A percentile compares a stretch with the other conserved stretches of the same genome.
These are phyloP conservation scores for Brachionus calyciflorus DNA, from an alignment of 1,140 invertebrate genomes.

Conservation along the genomic window DNA sequence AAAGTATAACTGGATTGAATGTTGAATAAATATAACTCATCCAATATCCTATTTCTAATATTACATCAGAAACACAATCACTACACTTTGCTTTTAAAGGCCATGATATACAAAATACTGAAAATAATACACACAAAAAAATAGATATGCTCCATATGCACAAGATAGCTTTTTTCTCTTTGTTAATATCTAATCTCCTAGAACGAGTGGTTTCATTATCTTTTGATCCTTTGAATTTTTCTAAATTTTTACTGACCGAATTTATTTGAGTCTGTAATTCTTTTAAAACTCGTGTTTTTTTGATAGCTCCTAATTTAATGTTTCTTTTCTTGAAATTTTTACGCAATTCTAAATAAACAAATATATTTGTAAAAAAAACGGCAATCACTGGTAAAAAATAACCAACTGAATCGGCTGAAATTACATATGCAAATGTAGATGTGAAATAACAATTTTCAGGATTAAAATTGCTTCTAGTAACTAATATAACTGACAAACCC, in stretches of 20 bases:
- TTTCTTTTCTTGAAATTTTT: background rate
- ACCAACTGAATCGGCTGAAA: background rate
- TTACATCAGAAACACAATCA: constrained; percentile 24
- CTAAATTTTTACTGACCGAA: no score
- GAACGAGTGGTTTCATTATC: background rate
- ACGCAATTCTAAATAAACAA: background rate
- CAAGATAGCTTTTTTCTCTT: constrained; percentile 29
- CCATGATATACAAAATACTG: constrained; percentile 29
- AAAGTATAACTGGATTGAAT: constrained; percentile 1
- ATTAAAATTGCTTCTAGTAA: constrained; percentile 4
- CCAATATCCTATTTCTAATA: constrained; percentile 31
- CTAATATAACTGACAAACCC: background rate
- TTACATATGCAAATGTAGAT: constrained; percentile 1
- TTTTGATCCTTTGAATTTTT: background rate
- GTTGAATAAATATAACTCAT: constrained; percentile 36
- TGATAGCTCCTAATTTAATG: background rate
- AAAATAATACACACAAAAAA: background rate
- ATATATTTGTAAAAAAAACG: constrained; percentile 3
- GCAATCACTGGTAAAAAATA: constrained; percentile 7
- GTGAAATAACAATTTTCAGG: constrained; percentile 15
- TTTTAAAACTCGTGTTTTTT: background rate
- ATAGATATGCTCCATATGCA: constrained; percentile 28
- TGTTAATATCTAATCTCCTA: background rate
- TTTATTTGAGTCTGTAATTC: background rate
- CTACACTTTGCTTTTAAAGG: constrained; percentile 17